These are phyloP conservation scores for Hemiprocne comata DNA, from an alignment of 2,113 vertebrate genomes.

Conservation along the genomic window DNA sequence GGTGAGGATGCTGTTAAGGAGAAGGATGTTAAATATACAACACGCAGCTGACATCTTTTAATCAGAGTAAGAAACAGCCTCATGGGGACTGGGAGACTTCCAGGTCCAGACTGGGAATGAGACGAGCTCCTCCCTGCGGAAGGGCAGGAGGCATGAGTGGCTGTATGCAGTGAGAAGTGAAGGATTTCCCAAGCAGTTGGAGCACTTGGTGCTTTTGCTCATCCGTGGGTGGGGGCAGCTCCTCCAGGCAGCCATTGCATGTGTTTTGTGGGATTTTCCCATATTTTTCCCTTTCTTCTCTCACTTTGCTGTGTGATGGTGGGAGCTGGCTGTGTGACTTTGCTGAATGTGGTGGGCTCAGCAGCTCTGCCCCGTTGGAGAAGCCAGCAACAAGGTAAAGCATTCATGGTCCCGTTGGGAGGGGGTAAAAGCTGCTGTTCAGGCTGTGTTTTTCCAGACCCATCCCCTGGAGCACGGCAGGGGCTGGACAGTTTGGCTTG, in stretches of 20 bases:
- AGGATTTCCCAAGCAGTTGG: background rate
- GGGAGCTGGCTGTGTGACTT: background rate
- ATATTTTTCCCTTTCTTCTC: background rate
- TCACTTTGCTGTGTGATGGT: rapidly evolving
- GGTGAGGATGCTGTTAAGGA: background rate
- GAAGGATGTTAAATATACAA: background rate
- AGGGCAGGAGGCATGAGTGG: background rate
- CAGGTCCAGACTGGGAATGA: background rate
- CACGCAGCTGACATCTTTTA: background rate
- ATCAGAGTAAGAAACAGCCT: background rate
- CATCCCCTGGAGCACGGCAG: background rate
- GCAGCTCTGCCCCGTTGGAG: rapidly evolving
- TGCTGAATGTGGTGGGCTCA: background rate
- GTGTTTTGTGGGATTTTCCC: background rate
- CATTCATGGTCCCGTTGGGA: background rate
- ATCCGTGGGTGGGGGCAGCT: rapidly evolving
- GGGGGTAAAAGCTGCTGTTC: background rate
- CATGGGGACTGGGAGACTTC: background rate
- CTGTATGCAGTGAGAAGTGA: rapidly evolving
- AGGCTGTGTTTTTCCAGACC: background rate
- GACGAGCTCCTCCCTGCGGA: background rate
- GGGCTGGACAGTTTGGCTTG: background rate
- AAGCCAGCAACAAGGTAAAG: background rate
- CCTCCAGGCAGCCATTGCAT: background rate
- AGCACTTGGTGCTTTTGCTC: background rate